These are phyloP conservation scores for Setipinna tenuifilis DNA, from an alignment of 2,797 vertebrate genomes.

Conservation along the genomic window DNA sequence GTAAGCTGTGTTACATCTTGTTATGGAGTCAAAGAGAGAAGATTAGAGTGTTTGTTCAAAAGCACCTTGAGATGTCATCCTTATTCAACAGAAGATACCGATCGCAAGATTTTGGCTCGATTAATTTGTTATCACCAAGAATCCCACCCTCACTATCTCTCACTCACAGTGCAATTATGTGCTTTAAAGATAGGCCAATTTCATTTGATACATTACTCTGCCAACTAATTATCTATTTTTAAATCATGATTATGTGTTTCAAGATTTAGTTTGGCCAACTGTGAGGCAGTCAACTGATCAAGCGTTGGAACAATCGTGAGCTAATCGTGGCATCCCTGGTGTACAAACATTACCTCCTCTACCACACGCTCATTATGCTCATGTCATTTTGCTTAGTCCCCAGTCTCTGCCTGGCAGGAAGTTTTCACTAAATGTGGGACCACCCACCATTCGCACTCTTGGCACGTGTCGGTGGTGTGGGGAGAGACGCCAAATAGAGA, in stretches of 20 bases:
- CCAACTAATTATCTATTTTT: background rate
- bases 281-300: background rate
- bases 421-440: background rate
- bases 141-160: background rate
- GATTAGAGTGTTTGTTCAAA: background rate
- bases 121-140: conserved; percentile 3
- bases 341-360: background rate
- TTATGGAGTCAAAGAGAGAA: background rate
- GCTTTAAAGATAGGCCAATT: background rate
- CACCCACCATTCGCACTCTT: background rate
- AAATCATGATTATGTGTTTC: conserved; percentile 5
- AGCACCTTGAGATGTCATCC: background rate
- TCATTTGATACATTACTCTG: background rate
- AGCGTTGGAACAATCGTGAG: background rate
- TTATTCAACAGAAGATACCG: conserved; percentile 7
- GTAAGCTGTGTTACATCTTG: background rate
- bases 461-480: background rate
- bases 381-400: background rate
- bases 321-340: background rate
- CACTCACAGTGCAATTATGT: background rate
- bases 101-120: background rate
- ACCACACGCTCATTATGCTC: background rate
- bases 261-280: conserved; percentile 11
- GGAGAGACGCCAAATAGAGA: background rate
- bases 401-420: background rate